Evolutionary conservation across 2,888 invertebrate species (phyloP).

Genomic region (Aphrophora alni): DNA sequence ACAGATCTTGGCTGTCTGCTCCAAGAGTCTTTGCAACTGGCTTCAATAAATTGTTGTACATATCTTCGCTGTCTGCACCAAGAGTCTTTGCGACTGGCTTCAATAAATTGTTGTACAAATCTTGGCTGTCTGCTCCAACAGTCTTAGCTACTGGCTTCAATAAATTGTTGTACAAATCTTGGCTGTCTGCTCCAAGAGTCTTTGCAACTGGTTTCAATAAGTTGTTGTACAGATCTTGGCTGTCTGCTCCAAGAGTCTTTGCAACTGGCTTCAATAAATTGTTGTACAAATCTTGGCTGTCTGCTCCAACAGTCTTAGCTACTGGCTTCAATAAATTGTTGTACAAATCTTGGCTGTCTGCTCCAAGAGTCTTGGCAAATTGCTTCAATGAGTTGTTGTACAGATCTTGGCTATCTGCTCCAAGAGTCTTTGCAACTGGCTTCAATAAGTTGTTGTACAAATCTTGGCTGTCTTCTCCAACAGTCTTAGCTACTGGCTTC

Average conservation of each 20-base stretch:
- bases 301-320: background rate
- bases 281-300: too few species aligned
- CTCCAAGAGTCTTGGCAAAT: background rate
- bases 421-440: background rate
- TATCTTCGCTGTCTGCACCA: too few species aligned
- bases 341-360: background rate
- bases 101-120: background rate
- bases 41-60: too few species aligned
- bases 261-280: too few species aligned
- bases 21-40: background rate
- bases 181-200: too few species aligned
- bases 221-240: too few species aligned
- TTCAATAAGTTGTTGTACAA: background rate
- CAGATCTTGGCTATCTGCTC: background rate
- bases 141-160: background rate
- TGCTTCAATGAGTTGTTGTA: background rate
- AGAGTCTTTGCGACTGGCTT: too few species aligned
- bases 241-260: too few species aligned
- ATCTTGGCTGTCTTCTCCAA: too few species aligned
- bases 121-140: background rate
- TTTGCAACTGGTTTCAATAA: too few species aligned
- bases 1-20: background rate
- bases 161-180: too few species aligned
- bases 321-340: background rate
- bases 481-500: background rate